Conservation (phyloP, 2,113 vertebrate species). For the Chrysochloris asiatica region DNA sequence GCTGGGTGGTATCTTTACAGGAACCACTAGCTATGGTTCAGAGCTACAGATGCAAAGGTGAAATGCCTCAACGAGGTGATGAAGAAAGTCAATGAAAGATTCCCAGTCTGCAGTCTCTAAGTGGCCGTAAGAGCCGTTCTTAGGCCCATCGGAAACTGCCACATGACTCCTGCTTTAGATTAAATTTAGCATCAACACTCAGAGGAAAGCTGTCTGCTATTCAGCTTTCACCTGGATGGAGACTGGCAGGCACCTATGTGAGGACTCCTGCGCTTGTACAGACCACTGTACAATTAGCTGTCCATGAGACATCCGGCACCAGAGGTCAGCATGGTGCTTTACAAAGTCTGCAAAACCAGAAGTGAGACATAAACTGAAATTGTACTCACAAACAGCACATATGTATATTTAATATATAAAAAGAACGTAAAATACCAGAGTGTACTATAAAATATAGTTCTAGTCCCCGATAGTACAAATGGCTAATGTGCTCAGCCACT, state of each 20-base stretch:
- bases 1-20: neutral
- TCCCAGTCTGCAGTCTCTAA: neutral
- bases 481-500: neutral
- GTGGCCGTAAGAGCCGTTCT: neutral
- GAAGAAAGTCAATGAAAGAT: neutral
- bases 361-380: neutral
- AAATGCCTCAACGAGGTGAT: neutral
- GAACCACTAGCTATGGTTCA: neutral
- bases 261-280: neutral
- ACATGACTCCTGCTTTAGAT: neutral
- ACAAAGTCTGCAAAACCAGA: neutral
- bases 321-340: accelerated
- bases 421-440: neutral
- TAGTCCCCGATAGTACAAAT: neutral
- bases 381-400: neutral
- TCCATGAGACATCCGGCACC: accelerated
- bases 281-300: neutral
- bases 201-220: neutral
- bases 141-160: neutral
- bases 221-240: neutral
- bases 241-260: neutral
- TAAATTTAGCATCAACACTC: neutral
- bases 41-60: neutral
- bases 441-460: neutral
- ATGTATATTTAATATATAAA: neutral